Base-by-base conservation (phyloP, 2,797 vertebrate species). In the Tamandua tetradactyla region DNA sequence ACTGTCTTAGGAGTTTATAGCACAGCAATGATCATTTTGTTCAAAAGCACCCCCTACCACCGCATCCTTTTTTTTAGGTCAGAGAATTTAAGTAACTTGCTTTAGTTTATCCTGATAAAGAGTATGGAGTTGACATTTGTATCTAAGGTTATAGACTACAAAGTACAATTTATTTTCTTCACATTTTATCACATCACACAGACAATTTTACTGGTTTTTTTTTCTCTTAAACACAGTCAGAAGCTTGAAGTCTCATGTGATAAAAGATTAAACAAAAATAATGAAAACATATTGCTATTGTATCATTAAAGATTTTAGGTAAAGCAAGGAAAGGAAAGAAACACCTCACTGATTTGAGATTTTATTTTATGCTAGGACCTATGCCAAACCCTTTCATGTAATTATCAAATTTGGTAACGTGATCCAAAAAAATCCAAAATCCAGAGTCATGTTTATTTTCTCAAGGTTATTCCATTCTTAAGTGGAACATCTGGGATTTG, bases 261-360 rank as follows among this genome's bases (percentile, higher is more conserved):
- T 74, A 89, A 86, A 79, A 69, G 11, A 88, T n/a, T 18, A 52
- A 94, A 93, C n/a, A 79, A 90, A 86, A 92, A 72, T 72, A 68
- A 30, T 20, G 0, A 85, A 89, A 42, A 44, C 12, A 42, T 55
- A n/a, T n/a, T 57, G 22, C 11, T 59, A 14, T 44, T 57, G 17
- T 37, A 32, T 66, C 80, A 82, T 72, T 82, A 49, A 90, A 49
- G 47, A 20, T 18, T 87, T 68, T 75, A 71, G 84, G 49, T 9
- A 64, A 86, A 87, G 1, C 30, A 80, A 64, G 12, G 12, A 55
- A 74, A 78, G 85, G 18, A 86, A 88, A 78, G 42, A 25, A 82
- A 69, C 18, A 0, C 6, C 4, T 68, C 40, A n/a, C 66, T 93
- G 87, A 18, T 76, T 20, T 74, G 27, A 62, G 8, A 7, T 11